These are phyloP conservation scores for Gambelia wislizenii DNA, from an alignment of 2,797 vertebrate species.

Conservation along the genomic window DNA sequence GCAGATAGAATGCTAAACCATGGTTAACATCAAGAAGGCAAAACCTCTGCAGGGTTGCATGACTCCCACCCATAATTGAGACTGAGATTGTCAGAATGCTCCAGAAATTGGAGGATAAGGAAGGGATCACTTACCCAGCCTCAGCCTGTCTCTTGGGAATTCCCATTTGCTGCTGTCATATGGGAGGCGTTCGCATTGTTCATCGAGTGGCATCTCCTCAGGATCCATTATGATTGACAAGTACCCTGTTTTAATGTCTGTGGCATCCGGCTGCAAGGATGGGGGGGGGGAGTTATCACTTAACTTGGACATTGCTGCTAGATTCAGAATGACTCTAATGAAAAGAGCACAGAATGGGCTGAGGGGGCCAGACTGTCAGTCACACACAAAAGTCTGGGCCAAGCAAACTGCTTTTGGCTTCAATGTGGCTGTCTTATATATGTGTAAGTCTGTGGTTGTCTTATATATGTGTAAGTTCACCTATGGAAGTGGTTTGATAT, in stretches of 20 bases:
- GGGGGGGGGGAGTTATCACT: conserved; percentile 8
- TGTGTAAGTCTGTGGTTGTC: too few relatives aligned
- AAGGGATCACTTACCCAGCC: conserved; percentile 83
- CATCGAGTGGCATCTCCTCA: conserved; percentile 90
- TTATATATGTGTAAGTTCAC: not conserved
- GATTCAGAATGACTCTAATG: not conserved
- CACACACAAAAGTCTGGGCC: not conserved
- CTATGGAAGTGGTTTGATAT: too few relatives aligned
- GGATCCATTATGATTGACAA: conserved; percentile 96
- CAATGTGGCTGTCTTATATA: too few relatives aligned
- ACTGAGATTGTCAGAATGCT: accelerated
- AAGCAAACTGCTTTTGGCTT: too few relatives aligned
- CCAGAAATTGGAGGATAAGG: accelerated
- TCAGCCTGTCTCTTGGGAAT: conserved; percentile 92
- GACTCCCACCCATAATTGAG: too few relatives aligned
- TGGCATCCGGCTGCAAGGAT: conserved; percentile 84
- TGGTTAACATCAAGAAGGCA: too few relatives aligned
- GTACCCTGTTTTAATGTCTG: conserved; percentile 91
- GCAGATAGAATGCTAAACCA: too few relatives aligned
- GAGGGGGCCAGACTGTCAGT: too few relatives aligned
- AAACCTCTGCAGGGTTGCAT: too few relatives aligned
- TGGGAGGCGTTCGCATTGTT: conserved; percentile 92
- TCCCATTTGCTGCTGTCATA: conserved; percentile 96
- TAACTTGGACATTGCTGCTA: not conserved
- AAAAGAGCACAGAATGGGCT: not conserved